These are phyloP conservation scores for Blennius ocellaris DNA, from an alignment of 2,113 vertebrate genomes.

Conservation along the genomic window DNA sequence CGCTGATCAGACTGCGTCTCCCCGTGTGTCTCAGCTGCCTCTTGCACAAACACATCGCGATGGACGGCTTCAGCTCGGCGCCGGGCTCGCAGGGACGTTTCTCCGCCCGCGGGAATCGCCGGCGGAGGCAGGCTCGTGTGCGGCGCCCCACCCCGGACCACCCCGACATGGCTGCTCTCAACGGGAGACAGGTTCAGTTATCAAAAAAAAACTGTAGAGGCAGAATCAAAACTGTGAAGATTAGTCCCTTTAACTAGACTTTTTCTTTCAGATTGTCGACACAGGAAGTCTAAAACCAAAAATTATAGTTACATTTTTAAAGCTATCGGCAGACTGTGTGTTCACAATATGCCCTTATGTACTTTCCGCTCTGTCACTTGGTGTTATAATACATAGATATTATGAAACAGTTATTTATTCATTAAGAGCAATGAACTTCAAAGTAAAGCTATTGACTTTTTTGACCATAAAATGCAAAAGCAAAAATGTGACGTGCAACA, in stretches of 20 bases:
- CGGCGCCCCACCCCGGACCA: constrained; percentile 80
- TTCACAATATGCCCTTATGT: neutral
- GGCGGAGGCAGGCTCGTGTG: constrained; percentile 74
- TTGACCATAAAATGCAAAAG: no score
- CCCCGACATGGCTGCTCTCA: constrained; percentile 87
- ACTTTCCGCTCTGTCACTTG: no score
- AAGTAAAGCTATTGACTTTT: no score
- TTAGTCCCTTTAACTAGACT: neutral
- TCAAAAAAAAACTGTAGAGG: no score
- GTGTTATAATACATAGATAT: no score
- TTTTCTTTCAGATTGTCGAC: neutral
- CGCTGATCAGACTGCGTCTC: neutral
- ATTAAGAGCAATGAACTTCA: no score
- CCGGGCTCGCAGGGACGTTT: constrained; percentile 82
- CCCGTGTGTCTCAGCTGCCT: constrained; percentile 85
- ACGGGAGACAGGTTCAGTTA: constrained; percentile 85
- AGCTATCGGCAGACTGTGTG: neutral
- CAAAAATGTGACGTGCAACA: no score
- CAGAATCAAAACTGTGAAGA: no score
- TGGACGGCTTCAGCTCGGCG: constrained; percentile 87
- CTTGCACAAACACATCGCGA: constrained; percentile 89
- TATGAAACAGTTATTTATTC: no score
- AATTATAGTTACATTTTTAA: neutral
- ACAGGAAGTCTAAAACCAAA: neutral
- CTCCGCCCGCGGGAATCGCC: constrained; percentile 67